Evolutionary conservation across 2,797 vertebrate genomes (phyloP), one percentile per base, ranked within the genome.

Genomic region (Muscicapa striata): DNA sequence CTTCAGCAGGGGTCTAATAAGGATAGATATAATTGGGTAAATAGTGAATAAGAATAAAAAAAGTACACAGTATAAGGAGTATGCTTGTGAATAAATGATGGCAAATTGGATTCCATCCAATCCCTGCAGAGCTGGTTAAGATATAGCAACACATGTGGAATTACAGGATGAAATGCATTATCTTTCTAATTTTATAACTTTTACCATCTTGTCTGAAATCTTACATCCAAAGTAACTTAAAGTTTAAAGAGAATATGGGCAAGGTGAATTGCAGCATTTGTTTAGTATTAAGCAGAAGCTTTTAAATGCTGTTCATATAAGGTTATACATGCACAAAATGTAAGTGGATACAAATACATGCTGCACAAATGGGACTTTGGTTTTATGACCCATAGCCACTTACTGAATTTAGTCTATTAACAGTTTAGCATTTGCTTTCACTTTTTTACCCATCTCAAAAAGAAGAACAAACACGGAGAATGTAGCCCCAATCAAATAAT

Each of bases 1-100:
- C 97, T 98, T 98, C 98, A 98, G 98, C 97, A 98, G 98, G 97
- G 97, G 97, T 98, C 97, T 98, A 98, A 98, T 98, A 98, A 98
- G 97, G 95, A 95, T 95, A 97, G 95, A 98, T 98, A 97, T 98
- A 98, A 98, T 98, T 98, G 98, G 85, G 97, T 97, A 98, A 98
- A 98, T 97, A 96, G 96, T 78, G 66, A 98, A 96, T 97, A 97
- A 97, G 97, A 98, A 96, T 96, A 68, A 85, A 96, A 97, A 97
- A 97, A 96, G 66, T 96, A 89, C 89, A 94, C 93, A 85, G 63
- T 91, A 89, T 95, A 97, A 97, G 95, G 96, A 96, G 83, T 97
- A 95, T 82, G 91, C 94, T 95, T 96, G 93, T 94, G 96, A 97
- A 97, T 97, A 98, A 97, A 97, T 97, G 88, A 97, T 94, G 93